phyloP scores from a whole-genome alignment of 2,888 invertebrate genomes.

The Dolichopus griseipennis region DNA sequence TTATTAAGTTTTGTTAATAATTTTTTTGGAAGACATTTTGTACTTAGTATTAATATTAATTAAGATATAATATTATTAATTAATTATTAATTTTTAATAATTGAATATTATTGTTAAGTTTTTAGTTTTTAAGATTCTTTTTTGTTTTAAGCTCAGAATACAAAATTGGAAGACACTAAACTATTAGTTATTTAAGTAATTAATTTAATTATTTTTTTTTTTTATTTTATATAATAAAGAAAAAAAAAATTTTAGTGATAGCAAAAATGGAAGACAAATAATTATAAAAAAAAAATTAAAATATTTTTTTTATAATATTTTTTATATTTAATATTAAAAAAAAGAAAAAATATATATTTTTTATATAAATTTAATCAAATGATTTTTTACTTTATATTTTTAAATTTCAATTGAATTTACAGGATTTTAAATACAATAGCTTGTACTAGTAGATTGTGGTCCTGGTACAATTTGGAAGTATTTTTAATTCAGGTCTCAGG shows the following conservation, averaged over 20 bases:
- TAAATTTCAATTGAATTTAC: too few relatives aligned
- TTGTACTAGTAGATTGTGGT: too few relatives aligned
- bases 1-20: conserved; percentile 6
- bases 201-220: neutral
- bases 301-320: neutral
- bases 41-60: neutral
- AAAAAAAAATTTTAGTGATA: neutral
- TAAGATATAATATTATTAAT: neutral
- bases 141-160: neutral
- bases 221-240: neutral
- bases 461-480: too few relatives aligned
- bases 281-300: neutral
- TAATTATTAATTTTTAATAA: neutral
- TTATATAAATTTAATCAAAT: neutral
- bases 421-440: too few relatives aligned
- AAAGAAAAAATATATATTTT: neutral
- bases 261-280: conserved; percentile 2
- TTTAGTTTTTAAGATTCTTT: neutral
- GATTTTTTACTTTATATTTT: too few relatives aligned
- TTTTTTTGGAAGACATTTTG: neutral
- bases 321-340: neutral
- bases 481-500: too few relatives aligned
- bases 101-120: neutral
- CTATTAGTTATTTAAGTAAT: neutral
- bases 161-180: conserved; percentile 2